phyloP scores from a whole-genome alignment of 2,797 vertebrate species.

The Parauchenoglanis ngamensis region DNA sequence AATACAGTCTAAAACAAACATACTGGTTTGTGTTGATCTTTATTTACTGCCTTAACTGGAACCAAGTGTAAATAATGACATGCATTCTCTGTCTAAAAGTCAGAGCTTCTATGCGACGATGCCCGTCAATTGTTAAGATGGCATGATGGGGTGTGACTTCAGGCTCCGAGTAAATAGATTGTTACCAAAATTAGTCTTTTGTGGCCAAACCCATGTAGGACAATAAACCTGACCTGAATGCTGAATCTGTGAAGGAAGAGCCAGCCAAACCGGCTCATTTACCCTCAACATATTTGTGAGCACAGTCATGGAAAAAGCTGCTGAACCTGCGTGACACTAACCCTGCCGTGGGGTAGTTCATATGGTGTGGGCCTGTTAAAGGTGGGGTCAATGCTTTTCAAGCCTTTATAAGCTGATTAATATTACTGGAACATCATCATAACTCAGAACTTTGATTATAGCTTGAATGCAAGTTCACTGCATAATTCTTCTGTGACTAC shows the following conservation, averaged over 20 bases:
- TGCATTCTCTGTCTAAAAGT: neutral
- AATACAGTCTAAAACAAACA: neutral
- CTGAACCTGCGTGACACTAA: no score
- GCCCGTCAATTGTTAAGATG: neutral
- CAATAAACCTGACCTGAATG: neutral
- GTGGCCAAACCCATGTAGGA: neutral
- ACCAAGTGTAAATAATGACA: no score
- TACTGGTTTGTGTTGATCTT: no score
- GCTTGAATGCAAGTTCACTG: neutral
- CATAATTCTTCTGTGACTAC: neutral
- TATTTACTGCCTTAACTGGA: neutral
- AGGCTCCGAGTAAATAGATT: neutral
- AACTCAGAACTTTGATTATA: neutral
- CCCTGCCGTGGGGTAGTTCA: neutral
- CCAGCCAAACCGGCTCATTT: neutral
- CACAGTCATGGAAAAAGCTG: neutral
- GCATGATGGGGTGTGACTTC: neutral
- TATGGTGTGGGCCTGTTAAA: neutral
- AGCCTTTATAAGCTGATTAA: neutral
- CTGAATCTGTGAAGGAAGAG: neutral
- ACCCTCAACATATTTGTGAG: conserved; percentile 2
- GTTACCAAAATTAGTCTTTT: neutral
- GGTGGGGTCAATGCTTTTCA: neutral
- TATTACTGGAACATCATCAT: neutral
- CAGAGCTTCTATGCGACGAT: neutral